A percentile compares a stretch with the other conserved stretches of the same genome.
These are phyloP conservation scores for Gymnocephalus cernua DNA, from an alignment of 2,113 vertebrate genomes.

Conservation along the genomic window DNA sequence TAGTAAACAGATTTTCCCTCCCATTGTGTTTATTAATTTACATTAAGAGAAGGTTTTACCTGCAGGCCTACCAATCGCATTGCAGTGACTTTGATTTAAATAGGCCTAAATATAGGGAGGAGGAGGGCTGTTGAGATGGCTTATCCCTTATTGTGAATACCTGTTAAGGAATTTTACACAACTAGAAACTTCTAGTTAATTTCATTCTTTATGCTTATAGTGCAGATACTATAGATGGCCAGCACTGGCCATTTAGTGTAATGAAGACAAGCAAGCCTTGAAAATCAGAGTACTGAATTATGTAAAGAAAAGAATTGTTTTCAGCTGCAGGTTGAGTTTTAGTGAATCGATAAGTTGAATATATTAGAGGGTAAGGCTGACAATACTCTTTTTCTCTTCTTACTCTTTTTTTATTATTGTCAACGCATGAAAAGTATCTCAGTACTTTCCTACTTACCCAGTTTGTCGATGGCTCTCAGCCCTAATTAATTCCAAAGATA, in stretches of 20 bases:
- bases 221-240: neutral
- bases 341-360: neutral
- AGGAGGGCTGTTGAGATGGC: neutral
- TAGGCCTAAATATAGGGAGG: neutral
- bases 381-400: neutral
- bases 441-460: neutral
- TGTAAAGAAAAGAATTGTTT: neutral
- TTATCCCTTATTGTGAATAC: neutral
- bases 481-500: neutral
- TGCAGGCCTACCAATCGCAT: neutral
- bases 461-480: neutral
- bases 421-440: neutral
- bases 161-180: neutral
- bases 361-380: neutral
- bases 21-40: slow-evolving; percentile 11
- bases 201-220: neutral
- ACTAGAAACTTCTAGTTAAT: neutral
- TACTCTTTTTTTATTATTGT: neutral
- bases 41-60: slow-evolving; percentile 1
- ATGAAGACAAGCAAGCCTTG: neutral
- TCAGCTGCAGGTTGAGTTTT: neutral
- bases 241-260: neutral
- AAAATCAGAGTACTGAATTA: neutral
- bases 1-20: slow-evolving; percentile 19
- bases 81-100: slow-evolving; percentile 8